phyloP scores from a whole-genome alignment of 2,113 vertebrate genomes.

The Rhipidura dahli region DNA sequence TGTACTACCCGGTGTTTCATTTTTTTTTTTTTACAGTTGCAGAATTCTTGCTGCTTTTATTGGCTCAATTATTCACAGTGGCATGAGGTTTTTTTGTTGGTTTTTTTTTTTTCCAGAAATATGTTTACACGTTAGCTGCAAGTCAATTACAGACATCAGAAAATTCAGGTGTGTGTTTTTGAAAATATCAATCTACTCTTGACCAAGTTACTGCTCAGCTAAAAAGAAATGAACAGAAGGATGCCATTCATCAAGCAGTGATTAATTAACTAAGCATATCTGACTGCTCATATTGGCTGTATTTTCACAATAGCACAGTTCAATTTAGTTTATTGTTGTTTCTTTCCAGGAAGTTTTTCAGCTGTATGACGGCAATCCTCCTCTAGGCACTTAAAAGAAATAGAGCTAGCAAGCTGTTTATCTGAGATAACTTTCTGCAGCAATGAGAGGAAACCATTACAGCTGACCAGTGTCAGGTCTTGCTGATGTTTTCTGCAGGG shows the following conservation, averaged over 20 bases:
- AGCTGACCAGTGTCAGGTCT: not conserved
- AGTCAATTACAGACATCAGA: not conserved
- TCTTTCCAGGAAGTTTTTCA: not conserved
- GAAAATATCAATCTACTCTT: not conserved
- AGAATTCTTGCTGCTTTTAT: not conserved
- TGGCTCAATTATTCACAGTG: not conserved
- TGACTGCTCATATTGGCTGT: not conserved
- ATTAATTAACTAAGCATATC: conserved; percentile 9
- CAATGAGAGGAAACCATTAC: not conserved
- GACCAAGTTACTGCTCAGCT: not conserved
- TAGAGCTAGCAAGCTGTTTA: conserved; percentile 14
- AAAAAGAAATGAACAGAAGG: not conserved
- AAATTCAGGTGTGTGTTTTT: not conserved
- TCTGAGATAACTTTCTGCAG: conserved; percentile 22
- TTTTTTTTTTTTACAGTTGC: not conserved
- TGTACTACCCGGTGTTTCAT: not conserved
- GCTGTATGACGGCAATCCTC: not conserved
- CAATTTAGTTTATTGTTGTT: not conserved
- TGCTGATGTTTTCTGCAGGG: not conserved
- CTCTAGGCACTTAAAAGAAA: not conserved
- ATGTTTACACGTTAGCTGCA: not conserved
- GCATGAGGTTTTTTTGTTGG: not conserved
- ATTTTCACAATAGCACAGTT: not conserved
- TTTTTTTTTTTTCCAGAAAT: not conserved
- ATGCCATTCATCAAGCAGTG: not conserved